Percentiles rank a stretch among this genome's conserved stretches.
Evolutionary conservation across 2,888 invertebrate genomes (phyloP).

Genomic region (Pseudeuparius sepicola): DNA sequence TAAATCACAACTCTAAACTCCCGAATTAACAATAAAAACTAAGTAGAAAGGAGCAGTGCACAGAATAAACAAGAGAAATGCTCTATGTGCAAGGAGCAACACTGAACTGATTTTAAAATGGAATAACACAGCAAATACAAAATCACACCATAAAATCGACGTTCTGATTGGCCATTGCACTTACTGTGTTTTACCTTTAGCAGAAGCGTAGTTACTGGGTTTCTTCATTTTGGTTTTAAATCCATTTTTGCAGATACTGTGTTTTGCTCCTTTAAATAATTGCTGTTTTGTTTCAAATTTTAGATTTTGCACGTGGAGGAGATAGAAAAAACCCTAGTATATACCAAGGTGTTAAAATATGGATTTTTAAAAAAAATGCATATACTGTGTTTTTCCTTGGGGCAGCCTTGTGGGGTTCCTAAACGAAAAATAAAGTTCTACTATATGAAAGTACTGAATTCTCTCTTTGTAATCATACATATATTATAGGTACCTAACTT

Average conservation of each 20-base stretch:
- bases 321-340: constrained; percentile 1
- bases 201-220: constrained; percentile 1
- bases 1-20: background rate
- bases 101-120: too few relatives aligned
- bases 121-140: background rate
- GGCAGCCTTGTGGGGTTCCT: too few relatives aligned
- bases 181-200: background rate
- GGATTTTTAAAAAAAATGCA: constrained; percentile 1
- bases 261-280: background rate
- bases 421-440: too few relatives aligned
- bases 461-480: too few relatives aligned
- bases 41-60: too few relatives aligned
- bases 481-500: too few relatives aligned
- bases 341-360: constrained; percentile 1
- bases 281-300: constrained; percentile 3
- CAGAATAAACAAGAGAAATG: too few relatives aligned
- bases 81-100: too few relatives aligned
- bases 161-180: constrained; percentile 2
- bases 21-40: constrained; percentile 1
- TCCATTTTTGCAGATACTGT: background rate
- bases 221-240: background rate
- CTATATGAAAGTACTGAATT: too few relatives aligned
- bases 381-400: constrained; percentile 3
- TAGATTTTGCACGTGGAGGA: background rate
- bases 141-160: background rate